phyloP scores from a whole-genome alignment of 2,113 vertebrate species.

The Brachyhypopomus gauderio region DNA sequence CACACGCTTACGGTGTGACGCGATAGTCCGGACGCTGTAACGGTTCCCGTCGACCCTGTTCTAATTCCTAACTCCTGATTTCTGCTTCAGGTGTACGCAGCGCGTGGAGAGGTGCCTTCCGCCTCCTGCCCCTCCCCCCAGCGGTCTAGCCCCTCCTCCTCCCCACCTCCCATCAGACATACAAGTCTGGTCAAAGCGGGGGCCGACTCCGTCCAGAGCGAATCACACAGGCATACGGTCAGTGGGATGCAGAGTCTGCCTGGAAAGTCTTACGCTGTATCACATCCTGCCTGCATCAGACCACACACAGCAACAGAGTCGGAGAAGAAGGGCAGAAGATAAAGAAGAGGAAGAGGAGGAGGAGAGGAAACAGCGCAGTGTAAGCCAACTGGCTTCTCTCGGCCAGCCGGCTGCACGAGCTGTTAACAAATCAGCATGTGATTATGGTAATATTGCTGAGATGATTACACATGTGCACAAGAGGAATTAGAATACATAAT shows the following conservation, averaged over 20 bases:
- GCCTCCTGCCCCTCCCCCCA: slow-evolving; percentile 11
- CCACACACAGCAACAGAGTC: slow-evolving; percentile 43
- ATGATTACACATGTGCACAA: slow-evolving; percentile 54
- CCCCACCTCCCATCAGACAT: slow-evolving; percentile 22
- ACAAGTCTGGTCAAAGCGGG: slow-evolving; percentile 58
- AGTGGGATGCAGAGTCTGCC: slow-evolving; percentile 30
- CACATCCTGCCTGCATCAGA: slow-evolving; percentile 53
- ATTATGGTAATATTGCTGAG: slow-evolving; percentile 61
- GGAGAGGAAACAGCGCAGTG: slow-evolving; percentile 21
- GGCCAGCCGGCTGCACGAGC: slow-evolving; percentile 52
- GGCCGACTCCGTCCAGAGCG: slow-evolving; percentile 40
- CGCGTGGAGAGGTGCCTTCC: no score
- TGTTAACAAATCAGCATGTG: slow-evolving; percentile 60
- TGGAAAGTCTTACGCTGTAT: slow-evolving; percentile 63
- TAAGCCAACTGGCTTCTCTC: slow-evolving; percentile 41
- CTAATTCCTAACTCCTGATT: not conserved
- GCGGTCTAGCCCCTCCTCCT: slow-evolving; percentile 26
- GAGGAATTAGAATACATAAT: slow-evolving; percentile 56
- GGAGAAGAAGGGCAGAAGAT: not conserved
- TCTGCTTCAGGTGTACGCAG: not conserved
- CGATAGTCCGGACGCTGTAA: no score
- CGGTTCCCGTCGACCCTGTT: not conserved
- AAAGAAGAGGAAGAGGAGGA: not conserved
- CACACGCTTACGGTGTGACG: not conserved
- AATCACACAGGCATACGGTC: slow-evolving; percentile 45